Evolutionary conservation across 2,888 invertebrate species (phyloP), one percentile per base, ranked within the genome.

Genomic region (Operophtera brumata): DNA sequence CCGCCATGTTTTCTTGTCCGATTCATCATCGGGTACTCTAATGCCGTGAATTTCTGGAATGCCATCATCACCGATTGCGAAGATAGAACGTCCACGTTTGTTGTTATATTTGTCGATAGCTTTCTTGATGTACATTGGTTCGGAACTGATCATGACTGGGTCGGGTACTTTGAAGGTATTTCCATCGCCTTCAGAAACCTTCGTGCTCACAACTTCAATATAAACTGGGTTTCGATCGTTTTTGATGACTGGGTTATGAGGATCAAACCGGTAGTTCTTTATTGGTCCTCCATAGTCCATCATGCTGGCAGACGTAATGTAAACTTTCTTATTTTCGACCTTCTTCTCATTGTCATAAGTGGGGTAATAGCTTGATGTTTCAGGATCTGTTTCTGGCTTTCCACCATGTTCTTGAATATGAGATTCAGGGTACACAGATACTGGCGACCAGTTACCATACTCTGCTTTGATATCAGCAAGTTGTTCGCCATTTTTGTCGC

Each of bases 1-100:
- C 49, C 97, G 91, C 96, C 96, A 97, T 0, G 94, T 94, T 75
- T 95, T 95, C 62, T 93, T 94, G 70, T 96, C 96, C 44, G 94
- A 93, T 51, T 95, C 95, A 64, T 96, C 95, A 71, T 97, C 97
- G 0, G 96, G 96, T 36, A 96, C 94, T 54, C 96, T 92, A 0
- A 95, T 92, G 0, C 96, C 96, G 47, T 96, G 94, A 41, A 97
- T 94, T 45, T 96, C 93, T 0, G 96, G 95, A 25, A 95, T 94
- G 0, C 94, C 95, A 66, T 95, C 94, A 6, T 91, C 84, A 45
- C 93, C 94, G 1, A 95, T 73, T 7, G 93, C 91, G 59, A 94
- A 82, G 6, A 93, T 90, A 1, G 94, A 93, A 45, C 94, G 87
- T 10, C 92, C 93, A 46, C 93, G 92, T 64, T 94, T 57, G 32